phyloP scores from a whole-genome alignment of 1,140 invertebrate species.

The Dinothrombium tinctorium region DNA sequence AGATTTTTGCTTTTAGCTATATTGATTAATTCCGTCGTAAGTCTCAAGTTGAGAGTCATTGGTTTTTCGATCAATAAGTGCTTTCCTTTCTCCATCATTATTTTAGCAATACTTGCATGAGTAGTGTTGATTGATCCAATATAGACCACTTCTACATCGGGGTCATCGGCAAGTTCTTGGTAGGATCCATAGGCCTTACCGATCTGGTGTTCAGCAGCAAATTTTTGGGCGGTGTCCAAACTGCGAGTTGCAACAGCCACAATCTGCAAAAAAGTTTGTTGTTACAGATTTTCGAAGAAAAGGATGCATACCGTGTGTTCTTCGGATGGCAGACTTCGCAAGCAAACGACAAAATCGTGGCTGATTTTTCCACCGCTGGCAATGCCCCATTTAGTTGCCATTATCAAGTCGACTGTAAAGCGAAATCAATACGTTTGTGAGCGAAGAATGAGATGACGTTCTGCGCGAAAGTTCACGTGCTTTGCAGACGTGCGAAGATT shows the following conservation, averaged over 20 bases:
- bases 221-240: constrained; percentile 38
- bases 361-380: too few species aligned
- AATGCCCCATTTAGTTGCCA: too few species aligned
- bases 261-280: constrained; percentile 22
- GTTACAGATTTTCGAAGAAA: too few species aligned
- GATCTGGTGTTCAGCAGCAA: constrained; percentile 43
- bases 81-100: constrained; percentile 47
- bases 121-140: constrained; percentile 41
- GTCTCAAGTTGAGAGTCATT: constrained; percentile 30
- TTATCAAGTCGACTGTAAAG: too few species aligned
- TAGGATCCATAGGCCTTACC: constrained; percentile 44
- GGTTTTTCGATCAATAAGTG: constrained; percentile 66
- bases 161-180: constrained; percentile 42
- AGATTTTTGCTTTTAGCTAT: constrained; percentile 28
- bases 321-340: too few species aligned
- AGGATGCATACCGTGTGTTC: too few species aligned
- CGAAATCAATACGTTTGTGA: too few species aligned
- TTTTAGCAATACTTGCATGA: constrained; percentile 36
- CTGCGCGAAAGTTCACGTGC: too few species aligned
- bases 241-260: constrained; percentile 45
- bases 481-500: too few species aligned
- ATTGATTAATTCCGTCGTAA: constrained; percentile 28
- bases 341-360: too few species aligned
- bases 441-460: too few species aligned
- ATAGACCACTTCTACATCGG: constrained; percentile 51